Evolutionary conservation across 2,888 invertebrate species (phyloP).

Genomic region (Hirudinaria manillensis): DNA sequence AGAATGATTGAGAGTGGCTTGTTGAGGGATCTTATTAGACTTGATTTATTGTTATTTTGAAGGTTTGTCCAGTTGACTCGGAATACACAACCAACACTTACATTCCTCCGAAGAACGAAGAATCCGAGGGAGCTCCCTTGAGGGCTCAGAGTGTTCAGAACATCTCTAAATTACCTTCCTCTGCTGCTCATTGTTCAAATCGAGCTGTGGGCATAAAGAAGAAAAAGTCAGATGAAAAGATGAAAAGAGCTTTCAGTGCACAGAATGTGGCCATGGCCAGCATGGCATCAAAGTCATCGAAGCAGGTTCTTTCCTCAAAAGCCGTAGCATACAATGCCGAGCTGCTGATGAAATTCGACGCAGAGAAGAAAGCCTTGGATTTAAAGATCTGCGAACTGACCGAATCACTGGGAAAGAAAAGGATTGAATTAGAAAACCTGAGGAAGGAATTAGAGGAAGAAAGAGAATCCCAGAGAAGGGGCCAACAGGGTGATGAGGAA

Average conservation of each 20-base stretch:
- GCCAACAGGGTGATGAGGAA: background rate
- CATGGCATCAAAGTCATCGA: background rate
- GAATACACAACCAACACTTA: background rate
- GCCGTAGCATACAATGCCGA: constrained; percentile 53
- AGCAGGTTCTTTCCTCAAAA: background rate
- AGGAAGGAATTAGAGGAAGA: constrained; percentile 29
- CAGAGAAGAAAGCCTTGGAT: constrained; percentile 53
- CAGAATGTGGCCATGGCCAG: background rate
- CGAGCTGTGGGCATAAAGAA: constrained; percentile 51
- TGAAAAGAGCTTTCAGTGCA: constrained; percentile 6
- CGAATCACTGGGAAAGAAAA: constrained; percentile 44
- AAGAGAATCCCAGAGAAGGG: constrained; percentile 3
- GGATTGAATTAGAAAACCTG: constrained; percentile 28
- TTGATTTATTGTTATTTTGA: background rate
- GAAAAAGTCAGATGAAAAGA: constrained; percentile 46
- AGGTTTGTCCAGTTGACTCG: background rate
- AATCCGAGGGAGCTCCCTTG: background rate
- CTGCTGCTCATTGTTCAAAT: constrained; percentile 46
- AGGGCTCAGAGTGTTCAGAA: constrained; percentile 50
- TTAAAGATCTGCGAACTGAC: constrained; percentile 54
- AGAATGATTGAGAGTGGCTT: too few species aligned
- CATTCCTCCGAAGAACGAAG: background rate
- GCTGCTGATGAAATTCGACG: constrained; percentile 53
- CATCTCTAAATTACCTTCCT: constrained; percentile 39
- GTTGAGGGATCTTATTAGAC: background rate